These are phyloP conservation scores for Boulengeromyrus knoepffleri DNA, from an alignment of 2,113 vertebrate species.

Conservation along the genomic window DNA sequence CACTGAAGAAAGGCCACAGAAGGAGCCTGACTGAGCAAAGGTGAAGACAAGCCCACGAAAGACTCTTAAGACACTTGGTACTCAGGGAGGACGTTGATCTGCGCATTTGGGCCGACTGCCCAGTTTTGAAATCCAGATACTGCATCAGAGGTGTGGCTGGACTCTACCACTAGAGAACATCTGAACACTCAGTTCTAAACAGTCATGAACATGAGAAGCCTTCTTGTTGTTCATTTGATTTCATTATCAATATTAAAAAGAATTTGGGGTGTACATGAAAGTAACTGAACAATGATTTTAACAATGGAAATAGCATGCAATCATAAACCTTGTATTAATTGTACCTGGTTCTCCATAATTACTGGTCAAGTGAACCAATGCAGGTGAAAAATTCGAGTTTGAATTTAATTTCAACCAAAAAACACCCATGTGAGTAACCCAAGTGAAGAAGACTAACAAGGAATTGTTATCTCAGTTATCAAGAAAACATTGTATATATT, in stretches of 20 bases:
- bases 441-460: background rate
- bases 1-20: conserved; percentile 52
- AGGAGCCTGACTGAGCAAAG: conserved; percentile 50
- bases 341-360: background rate
- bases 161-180: background rate
- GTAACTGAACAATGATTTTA: background rate
- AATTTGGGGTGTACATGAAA: background rate
- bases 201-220: background rate
- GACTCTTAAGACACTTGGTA: background rate
- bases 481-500: background rate
- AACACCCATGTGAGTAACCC: background rate
- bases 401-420: background rate
- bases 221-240: background rate
- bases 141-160: background rate
- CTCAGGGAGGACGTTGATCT: background rate
- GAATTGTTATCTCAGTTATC: background rate
- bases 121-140: background rate
- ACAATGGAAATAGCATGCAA: background rate
- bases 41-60: background rate
- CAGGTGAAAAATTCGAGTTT: conserved; percentile 5
- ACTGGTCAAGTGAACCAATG: background rate
- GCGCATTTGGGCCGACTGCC: background rate
- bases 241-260: background rate
- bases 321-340: background rate
- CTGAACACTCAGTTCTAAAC: background rate